A percentile compares a stretch with the other conserved stretches of the same genome.
phyloP scores from a whole-genome alignment of 2,797 vertebrate genomes.

The Pipistrellus pygmaeus region DNA sequence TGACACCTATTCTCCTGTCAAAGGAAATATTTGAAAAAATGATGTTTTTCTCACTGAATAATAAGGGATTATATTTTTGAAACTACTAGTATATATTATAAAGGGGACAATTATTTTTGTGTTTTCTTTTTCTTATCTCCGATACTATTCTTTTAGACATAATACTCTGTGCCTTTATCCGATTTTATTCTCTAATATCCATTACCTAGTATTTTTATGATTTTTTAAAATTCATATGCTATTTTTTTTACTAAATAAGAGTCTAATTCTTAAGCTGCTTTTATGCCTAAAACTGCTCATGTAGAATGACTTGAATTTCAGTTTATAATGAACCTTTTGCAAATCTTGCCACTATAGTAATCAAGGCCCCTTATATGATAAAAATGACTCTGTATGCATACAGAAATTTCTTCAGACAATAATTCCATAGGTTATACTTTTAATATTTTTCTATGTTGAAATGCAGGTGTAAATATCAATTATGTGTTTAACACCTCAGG shows the following conservation, averaged over 20 bases:
- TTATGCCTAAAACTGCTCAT: neutral
- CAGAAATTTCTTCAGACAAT: neutral
- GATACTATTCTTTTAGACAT: neutral
- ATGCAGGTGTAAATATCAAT: conserved; percentile 10
- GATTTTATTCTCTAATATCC: neutral
- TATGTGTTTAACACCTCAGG: neutral
- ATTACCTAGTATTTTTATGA: neutral
- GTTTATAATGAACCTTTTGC: neutral
- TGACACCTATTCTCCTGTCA: neutral
- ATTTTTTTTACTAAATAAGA: neutral
- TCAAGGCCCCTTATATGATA: neutral
- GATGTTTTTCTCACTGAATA: neutral
- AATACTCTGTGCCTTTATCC: neutral
- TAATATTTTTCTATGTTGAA: neutral
- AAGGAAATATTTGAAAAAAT: neutral
- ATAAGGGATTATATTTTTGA: neutral
- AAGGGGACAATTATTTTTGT: neutral
- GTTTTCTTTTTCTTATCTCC: neutral
- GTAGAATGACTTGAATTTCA: neutral
- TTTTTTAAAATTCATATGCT: neutral
- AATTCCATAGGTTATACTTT: neutral
- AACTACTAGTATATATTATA: neutral
- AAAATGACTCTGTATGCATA: neutral
- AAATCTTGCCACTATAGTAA: neutral
- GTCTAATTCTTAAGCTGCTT: neutral